Evolutionary conservation across 2,113 vertebrate genomes (phyloP).

Genomic region (Oxyruncus cristatus): DNA sequence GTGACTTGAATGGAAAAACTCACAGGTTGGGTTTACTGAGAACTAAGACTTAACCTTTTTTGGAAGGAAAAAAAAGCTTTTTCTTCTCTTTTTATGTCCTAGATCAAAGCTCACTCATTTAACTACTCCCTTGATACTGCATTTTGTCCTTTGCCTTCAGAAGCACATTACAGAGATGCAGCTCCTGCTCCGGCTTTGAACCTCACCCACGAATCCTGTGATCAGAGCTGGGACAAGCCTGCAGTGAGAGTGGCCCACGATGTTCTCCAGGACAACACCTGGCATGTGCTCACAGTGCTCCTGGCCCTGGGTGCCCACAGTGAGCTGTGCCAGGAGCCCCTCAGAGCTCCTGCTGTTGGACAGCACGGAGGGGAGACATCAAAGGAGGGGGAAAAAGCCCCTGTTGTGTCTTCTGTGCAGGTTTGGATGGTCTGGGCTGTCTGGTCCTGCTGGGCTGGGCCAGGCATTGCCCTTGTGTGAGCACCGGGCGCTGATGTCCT

Average conservation of each 20-base stretch:
- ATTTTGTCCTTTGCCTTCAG: conserved; percentile 10
- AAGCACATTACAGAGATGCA: background rate
- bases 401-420: rapidly evolving
- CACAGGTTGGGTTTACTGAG: background rate
- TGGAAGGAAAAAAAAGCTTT: rapidly evolving
- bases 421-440: background rate
- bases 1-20: background rate
- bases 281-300: rapidly evolving
- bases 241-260: background rate
- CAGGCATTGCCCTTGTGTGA: background rate
- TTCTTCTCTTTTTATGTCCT: background rate
- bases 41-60: background rate
- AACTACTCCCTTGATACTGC: background rate
- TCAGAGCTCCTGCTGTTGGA: too few species aligned
- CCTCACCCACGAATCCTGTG: background rate
- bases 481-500: background rate
- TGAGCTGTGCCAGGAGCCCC: background rate
- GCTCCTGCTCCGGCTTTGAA: background rate
- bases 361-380: background rate
- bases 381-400: background rate
- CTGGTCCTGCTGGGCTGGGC: background rate
- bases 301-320: background rate
- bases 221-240: background rate
- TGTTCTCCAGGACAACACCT: background rate
- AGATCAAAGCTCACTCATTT: background rate